Evolutionary conservation across 2,888 invertebrate genomes (phyloP).

Genomic region (Drosophila cognata): DNA sequence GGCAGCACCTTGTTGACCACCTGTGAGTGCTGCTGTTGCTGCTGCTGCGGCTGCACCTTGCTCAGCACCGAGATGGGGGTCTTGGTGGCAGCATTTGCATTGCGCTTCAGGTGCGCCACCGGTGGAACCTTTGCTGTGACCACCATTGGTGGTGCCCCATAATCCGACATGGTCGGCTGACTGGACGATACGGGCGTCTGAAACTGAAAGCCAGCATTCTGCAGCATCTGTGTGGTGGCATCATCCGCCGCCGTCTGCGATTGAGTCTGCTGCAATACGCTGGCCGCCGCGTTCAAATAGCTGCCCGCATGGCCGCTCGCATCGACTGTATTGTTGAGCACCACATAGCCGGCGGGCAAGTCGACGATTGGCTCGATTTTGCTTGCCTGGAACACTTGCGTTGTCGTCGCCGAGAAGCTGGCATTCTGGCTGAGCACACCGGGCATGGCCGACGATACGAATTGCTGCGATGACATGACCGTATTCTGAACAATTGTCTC

Average conservation of each 20-base stretch:
- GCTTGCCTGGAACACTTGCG: constrained; percentile 89
- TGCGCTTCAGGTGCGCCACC: constrained; percentile 74
- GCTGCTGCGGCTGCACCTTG: constrained; percentile 77
- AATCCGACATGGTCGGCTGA: constrained; percentile 50
- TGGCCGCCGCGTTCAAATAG: constrained; percentile 67
- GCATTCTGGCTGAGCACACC: constrained; percentile 92
- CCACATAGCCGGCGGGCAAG: constrained; percentile 90
- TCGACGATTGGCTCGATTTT: constrained; percentile 93
- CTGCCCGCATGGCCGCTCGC: constrained; percentile 35
- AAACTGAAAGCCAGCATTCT: constrained; percentile 68
- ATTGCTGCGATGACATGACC: constrained; percentile 95
- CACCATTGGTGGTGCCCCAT: constrained; percentile 52
- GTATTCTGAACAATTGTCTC: constrained; percentile 95
- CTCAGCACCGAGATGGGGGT: constrained; percentile 63
- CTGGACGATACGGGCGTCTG: constrained; percentile 53
- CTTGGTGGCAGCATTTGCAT: constrained; percentile 36
- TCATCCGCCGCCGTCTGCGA: constrained; percentile 57
- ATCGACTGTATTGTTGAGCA: constrained; percentile 87
- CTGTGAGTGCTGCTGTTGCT: constrained; percentile 6
- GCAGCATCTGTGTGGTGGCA: constrained; percentile 67
- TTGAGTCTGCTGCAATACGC: constrained; percentile 62
- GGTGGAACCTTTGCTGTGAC: constrained; percentile 75
- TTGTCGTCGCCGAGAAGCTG: constrained; percentile 93
- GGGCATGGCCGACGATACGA: constrained; percentile 92
- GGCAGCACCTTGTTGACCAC: constrained; percentile 8